Evolutionary conservation across 2,113 vertebrate species (phyloP).

Genomic region (Nematolebias whitei): DNA sequence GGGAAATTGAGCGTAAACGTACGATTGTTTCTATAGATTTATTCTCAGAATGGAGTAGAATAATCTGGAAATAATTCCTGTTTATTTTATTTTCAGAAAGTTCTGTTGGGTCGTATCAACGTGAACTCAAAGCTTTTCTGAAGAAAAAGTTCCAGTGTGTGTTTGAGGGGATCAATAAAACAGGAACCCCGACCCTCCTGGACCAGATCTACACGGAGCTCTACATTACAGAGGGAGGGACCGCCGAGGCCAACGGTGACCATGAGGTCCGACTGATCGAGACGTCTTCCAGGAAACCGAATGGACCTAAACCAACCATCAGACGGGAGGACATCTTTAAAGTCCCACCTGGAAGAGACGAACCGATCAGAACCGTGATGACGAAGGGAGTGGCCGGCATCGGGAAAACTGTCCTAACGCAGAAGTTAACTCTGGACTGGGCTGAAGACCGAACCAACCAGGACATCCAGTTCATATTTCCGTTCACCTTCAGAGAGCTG

Average conservation of each 20-base stretch:
- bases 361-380: neutral
- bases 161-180: neutral
- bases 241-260: slow-evolving; percentile 9
- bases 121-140: neutral
- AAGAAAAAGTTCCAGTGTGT: slow-evolving; percentile 7
- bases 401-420: no score
- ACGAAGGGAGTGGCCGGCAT: no score
- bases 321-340: slow-evolving; percentile 16
- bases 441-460: no score
- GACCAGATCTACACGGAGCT: slow-evolving; percentile 55
- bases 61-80: neutral
- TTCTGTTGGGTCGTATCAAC: slow-evolving; percentile 1
- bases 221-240: slow-evolving; percentile 50
- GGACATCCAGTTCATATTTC: no score
- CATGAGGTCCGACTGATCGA: slow-evolving; percentile 18
- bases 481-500: no score
- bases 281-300: slow-evolving; percentile 5
- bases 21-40: neutral
- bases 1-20: neutral
- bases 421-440: no score
- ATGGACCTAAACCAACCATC: neutral
- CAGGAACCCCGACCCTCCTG: slow-evolving; percentile 21
- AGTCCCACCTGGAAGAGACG: neutral
- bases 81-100: neutral
- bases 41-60: neutral